A percentile compares a stretch with the other conserved stretches of the same genome.
These are phyloP conservation scores for Micoletzkya japonica DNA, from an alignment of 2,888 invertebrate species.

Conservation along the genomic window DNA sequence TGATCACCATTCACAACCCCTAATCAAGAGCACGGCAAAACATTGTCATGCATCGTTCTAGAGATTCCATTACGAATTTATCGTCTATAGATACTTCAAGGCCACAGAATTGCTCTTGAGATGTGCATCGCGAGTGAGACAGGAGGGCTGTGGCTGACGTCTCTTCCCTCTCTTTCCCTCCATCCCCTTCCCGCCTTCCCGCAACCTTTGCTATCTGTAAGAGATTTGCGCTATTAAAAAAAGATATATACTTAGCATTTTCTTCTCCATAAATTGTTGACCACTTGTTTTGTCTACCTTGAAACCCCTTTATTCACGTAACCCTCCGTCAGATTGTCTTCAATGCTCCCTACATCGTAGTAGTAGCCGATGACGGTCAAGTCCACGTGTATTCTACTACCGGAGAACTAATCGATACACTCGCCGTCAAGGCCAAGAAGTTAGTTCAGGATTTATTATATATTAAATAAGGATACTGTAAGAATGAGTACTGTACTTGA, in stretches of 20 bases:
- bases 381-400: conserved; percentile 8
- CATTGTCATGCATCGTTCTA: no score
- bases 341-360: conserved; percentile 3
- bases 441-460: background rate
- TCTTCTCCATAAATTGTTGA: background rate
- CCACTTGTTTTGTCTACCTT: background rate
- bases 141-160: conserved; percentile 1
- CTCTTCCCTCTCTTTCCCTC: background rate
- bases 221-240: background rate
- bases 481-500: background rate
- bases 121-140: conserved; percentile 16
- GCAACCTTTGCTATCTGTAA: conserved; percentile 5
- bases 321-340: background rate
- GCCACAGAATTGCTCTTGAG: background rate
- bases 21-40: no score
- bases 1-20: no score
- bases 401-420: conserved; percentile 10
- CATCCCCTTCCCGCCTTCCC: conserved; percentile 1
- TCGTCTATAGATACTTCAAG: background rate
- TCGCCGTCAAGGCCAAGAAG: conserved; percentile 19
- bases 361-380: conserved; percentile 15
- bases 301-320: background rate
- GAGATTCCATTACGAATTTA: no score
- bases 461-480: background rate
- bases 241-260: background rate